Base-by-base conservation (phyloP, 2,113 vertebrate genomes). In the Climacteris rufus region DNA sequence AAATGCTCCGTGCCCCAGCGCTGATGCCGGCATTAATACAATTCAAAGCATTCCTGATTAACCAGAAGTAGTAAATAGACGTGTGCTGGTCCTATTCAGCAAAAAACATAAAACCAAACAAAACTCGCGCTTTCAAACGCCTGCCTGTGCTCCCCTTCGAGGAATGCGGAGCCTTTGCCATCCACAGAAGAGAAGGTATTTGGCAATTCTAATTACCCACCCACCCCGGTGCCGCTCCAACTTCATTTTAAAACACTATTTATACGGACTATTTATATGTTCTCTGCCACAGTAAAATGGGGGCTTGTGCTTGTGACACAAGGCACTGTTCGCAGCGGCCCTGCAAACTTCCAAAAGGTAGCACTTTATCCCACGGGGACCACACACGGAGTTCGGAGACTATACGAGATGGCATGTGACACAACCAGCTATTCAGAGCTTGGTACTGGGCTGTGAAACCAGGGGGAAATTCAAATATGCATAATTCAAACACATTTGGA, bases 151-250 rank as follows among this genome's bases (percentile, higher is more conserved):
- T 96, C 94, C 90, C 90, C 93, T 95, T 97, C 72, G 76, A 96
- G 85, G 93, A 97, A 97, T 96, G 96, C 1, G 1, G 57, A 87
- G 95, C 91, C 82, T 93, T 96, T 94, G 91, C 87, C 0, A 12
- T 60, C 53, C 94, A 92, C 85, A 95, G 94, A 93, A 92, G 94
- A 94, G 93, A 90, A 96, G 80, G 93, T 94, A 95, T 96, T 97
- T 96, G 96, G 96, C 94, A 97, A 96, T 96, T 97, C 96, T 97
- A 97, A 97, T 97, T 92, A 96, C 94, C 96, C 89, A 93, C 64
- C 93, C 95, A 96, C 93, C 93, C 94, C 40, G 4, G 90, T 90
- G 95, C 92, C 0, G 83, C 95, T 96, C 76, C 92, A 92, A 60
- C 86, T 93, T 89, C 35, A 94, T 93, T 92, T 96, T 96, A 96